Evolutionary conservation across 2,797 vertebrate genomes (phyloP).

Genomic region (Buceros bicornis): DNA sequence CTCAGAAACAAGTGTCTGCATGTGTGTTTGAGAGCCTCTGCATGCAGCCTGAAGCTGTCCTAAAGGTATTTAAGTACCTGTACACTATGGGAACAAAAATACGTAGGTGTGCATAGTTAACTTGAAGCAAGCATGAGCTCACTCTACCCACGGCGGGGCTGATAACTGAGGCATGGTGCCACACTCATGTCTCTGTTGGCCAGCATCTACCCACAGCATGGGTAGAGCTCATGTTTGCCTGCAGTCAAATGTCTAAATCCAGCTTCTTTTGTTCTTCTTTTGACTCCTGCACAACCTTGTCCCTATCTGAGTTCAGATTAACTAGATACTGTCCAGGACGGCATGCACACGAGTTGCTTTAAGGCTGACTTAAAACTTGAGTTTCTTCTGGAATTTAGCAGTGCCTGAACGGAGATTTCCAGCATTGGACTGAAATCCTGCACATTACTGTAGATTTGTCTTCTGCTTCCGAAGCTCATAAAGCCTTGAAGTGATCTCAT

Average conservation of each 20-base stretch:
- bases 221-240: neutral
- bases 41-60: neutral
- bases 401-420: neutral
- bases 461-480: neutral
- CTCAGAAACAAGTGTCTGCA: neutral
- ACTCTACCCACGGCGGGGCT: neutral
- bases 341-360: neutral
- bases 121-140: neutral
- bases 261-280: neutral
- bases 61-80: neutral
- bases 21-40: neutral
- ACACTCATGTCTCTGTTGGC: neutral
- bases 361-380: neutral
- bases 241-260: neutral
- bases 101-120: neutral
- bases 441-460: neutral
- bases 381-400: neutral
- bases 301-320: neutral
- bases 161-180: rapidly evolving
- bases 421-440: rapidly evolving
- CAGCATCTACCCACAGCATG: neutral
- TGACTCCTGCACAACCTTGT: neutral
- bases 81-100: neutral
- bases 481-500: neutral
- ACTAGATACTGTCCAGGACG: neutral